Conservation (phyloP, 2,113 vertebrate species). For the Atlantisia rogersi region DNA sequence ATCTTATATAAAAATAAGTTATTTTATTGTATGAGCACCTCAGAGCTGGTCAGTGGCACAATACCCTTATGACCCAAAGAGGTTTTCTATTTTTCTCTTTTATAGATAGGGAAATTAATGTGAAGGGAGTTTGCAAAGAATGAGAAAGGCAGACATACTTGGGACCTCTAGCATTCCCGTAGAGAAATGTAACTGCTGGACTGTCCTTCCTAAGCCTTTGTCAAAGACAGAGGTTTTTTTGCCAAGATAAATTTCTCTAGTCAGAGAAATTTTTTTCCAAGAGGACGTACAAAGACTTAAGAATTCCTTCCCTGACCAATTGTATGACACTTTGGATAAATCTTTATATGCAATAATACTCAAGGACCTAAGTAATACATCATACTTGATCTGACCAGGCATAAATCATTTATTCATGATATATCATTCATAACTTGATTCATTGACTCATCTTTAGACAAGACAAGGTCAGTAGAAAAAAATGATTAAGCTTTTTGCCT, state of each 20-base stretch:
- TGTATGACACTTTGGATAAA: slow-evolving; percentile 69
- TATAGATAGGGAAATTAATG: background rate
- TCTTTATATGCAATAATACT: slow-evolving; percentile 69
- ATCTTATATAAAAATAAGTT: background rate
- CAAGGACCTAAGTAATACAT: slow-evolving; percentile 70
- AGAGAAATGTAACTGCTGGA: background rate
- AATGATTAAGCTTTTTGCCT: slow-evolving; percentile 75
- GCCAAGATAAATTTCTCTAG: slow-evolving; percentile 1
- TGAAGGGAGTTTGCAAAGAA: background rate
- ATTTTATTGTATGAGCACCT: background rate
- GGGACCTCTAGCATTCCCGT: background rate
- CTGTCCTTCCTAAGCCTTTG: background rate
- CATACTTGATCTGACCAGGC: slow-evolving; percentile 73
- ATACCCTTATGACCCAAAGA: background rate
- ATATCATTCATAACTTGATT: slow-evolving; percentile 77
- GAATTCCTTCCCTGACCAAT: slow-evolving; percentile 37
- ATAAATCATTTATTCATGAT: slow-evolving; percentile 82
- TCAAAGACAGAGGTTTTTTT: background rate
- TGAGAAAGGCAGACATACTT: background rate
- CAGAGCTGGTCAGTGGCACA: background rate
- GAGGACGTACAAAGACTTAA: background rate
- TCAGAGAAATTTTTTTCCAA: background rate
- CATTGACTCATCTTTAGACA: slow-evolving; percentile 77
- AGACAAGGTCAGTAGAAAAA: slow-evolving; percentile 78
- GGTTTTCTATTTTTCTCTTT: background rate